Base-by-base conservation (phyloP, 2,797 vertebrate genomes). In the Tragelaphus oryx region DNA sequence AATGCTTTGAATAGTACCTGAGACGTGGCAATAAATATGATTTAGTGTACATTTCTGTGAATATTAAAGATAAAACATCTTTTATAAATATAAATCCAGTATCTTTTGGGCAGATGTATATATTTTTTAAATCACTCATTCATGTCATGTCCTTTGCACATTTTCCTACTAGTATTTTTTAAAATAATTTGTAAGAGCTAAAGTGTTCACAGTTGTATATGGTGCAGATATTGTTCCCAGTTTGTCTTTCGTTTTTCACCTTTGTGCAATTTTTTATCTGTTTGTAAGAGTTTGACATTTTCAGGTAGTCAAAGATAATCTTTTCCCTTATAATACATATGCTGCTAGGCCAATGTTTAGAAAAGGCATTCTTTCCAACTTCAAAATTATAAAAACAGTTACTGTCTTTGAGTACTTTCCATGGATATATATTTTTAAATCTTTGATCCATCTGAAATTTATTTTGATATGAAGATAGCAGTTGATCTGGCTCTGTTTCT, bases 371-470 rank as follows among this genome's bases (percentile, higher is more conserved):
- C 41, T 94, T 93, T 48, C 17, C 8, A n/a, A 60, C 44, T 79
- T 95, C 76, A 90, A 75, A 88, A 89, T 89, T 82, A 93, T 75
- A 88, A 95, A 95, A 88, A n/a, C 50, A 55, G 26, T 87, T 86
- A 55, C 62, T 95, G 50, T 92, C 76, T 91, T 88, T 83, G 48
- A 92, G 24, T 89, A 82, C 12, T 84, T 54, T 85, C 11, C 50
- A 20, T 87, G 18, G 57, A 20, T 83, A 6, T 80, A 2, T 79
- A 33, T 89, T 80, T 95, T 93, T 81, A 87, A 96, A 80, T 96
- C 76, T 76, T 91, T 52, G 22, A 83, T 83, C 10, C 11, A 59
- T 81, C 59, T 94, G 89, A 55, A 80, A 93, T 93, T 91, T 96
- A 93, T 85, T 95, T 91, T 90, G 48, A 37, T 90, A 37, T 8